phyloP scores from a whole-genome alignment of 2,113 vertebrate genomes.

The Colinus virginianus region DNA sequence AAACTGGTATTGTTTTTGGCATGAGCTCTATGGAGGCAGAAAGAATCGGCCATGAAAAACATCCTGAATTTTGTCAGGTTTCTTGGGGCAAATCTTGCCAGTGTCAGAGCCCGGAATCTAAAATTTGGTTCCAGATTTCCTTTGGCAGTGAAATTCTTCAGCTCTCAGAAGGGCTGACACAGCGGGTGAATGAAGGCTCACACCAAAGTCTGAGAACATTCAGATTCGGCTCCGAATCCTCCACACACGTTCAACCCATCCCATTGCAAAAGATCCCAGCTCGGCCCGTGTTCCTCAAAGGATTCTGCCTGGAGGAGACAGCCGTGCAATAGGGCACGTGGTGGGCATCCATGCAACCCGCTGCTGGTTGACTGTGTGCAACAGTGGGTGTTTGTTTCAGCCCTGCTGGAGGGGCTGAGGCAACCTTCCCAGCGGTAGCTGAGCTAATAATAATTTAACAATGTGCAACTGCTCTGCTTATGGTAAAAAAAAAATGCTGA shows the following conservation, averaged over 20 bases:
- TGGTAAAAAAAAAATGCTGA: constrained; percentile 51
- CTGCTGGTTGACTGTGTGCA: neutral
- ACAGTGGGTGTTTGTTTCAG: neutral
- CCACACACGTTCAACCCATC: neutral
- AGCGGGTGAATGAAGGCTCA: neutral
- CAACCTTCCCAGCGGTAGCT: neutral
- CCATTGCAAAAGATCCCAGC: neutral
- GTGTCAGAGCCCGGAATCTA: neutral
- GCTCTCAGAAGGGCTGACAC: constrained; percentile 12
- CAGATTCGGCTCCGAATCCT: constrained; percentile 35
- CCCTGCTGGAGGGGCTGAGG: neutral
- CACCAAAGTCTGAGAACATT: constrained; percentile 3
- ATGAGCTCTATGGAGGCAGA: neutral
- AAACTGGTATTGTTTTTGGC: neutral
- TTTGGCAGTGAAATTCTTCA: constrained; percentile 3
- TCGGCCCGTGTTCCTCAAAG: accelerated
- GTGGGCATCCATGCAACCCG: neutral
- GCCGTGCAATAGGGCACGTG: neutral
- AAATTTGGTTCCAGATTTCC: constrained; percentile 36
- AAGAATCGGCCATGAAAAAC: neutral
- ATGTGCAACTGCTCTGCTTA: constrained; percentile 49
- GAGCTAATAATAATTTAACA: constrained; percentile 16
- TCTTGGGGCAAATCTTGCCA: neutral
- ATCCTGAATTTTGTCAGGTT: neutral
- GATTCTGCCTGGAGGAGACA: neutral